Base-by-base conservation (phyloP, 2,113 vertebrate genomes). In the Solea senegalensis region DNA sequence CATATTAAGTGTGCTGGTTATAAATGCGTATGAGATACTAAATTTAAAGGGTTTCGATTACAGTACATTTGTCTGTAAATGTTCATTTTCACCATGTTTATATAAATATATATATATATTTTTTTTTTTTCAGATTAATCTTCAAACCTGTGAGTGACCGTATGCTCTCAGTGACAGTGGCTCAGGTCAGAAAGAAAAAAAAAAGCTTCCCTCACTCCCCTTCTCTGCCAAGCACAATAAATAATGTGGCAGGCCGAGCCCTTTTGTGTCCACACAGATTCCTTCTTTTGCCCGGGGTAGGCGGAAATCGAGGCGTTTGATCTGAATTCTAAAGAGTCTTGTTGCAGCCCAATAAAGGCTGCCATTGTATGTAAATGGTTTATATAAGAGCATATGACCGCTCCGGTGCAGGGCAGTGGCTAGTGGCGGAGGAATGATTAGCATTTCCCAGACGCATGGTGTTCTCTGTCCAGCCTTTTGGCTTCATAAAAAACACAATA, bases 311-410 rank as follows among this genome's bases (percentile, higher is more conserved):
- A 94, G 95, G 95, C 95, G 88, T 96, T 96, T 96, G 95, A 96
- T 96, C 94, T 95, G 96, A 97, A 97, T 96, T 95, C 94, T 95
- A 94, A 95, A 96, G 95, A 93, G 94, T 94, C 95, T 97, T 98
- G 96, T 98, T 97, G 88, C 88, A 74, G 73, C 91, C 64, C 74
- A 92, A 94, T 95, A 96, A 97, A 95, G 94, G 92, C 78, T 65
- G 39, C 93, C 90, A 95, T 98, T 98, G 97, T 98, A 96, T 96
- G 94, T 85, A 95, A 96, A 95, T 94, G 86, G 91, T 94, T 96
- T 96, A 96, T 96, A 96, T 95, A 95, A 95, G 95, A 95, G 94
- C 96, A 96, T 97, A 96, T 97, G 97, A 97, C 96, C 92, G 89
- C 93, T 91, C 83, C 90, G 94, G 95, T 91, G 95, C 95, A 95